Conservation (phyloP, 2,113 vertebrate genomes). For the Epinephelus cyanopodus region DNA sequence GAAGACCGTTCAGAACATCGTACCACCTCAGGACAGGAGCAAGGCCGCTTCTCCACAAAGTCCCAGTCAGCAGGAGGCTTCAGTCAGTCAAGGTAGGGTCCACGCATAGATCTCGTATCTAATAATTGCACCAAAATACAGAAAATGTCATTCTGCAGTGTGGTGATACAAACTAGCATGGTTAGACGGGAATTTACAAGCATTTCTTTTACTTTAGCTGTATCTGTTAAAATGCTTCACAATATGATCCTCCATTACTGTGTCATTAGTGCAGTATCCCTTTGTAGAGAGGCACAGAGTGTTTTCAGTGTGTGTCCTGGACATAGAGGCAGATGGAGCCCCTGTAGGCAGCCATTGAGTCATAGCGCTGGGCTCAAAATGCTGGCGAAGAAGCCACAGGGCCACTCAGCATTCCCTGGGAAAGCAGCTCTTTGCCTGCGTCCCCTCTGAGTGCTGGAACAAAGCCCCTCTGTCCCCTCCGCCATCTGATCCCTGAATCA, state of each 20-base stretch:
- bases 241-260: neutral
- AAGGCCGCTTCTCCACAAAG: slow-evolving; percentile 66
- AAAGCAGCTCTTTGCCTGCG: slow-evolving; percentile 61
- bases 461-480: slow-evolving; percentile 77
- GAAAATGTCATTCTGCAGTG: neutral
- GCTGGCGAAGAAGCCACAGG: slow-evolving; percentile 44
- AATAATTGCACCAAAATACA: neutral
- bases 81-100: slow-evolving; percentile 80
- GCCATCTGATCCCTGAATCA: slow-evolving; percentile 76
- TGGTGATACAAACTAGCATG: neutral
- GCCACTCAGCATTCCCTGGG: slow-evolving; percentile 53
- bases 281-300: slow-evolving; percentile 35
- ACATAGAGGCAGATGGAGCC: slow-evolving; percentile 67
- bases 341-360: slow-evolving; percentile 61
- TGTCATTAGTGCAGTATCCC: slow-evolving; percentile 9
- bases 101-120: neutral
- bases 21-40: slow-evolving; percentile 61
- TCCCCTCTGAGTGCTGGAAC: slow-evolving; percentile 65
- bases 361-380: slow-evolving; percentile 54
- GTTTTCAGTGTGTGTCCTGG: slow-evolving; percentile 21
- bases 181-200: neutral
- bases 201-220: neutral
- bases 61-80: slow-evolving; percentile 69
- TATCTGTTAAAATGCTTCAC: neutral
- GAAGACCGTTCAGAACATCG: slow-evolving; percentile 70